Evolutionary conservation across 2,797 vertebrate species (phyloP).

Genomic region (Poeciliopsis infans): DNA sequence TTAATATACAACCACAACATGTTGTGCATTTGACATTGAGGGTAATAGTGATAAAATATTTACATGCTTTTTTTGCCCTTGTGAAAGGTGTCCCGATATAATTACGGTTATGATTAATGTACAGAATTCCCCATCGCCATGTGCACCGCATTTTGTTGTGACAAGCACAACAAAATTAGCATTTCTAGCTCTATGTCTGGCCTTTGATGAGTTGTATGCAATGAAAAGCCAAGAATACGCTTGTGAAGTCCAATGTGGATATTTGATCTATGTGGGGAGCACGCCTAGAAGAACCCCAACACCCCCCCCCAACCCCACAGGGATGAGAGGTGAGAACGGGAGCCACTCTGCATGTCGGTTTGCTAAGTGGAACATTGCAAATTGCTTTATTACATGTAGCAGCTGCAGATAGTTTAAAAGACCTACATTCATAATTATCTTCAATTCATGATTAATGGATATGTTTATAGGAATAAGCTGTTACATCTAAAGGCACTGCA

Average conservation of each 20-base stretch:
- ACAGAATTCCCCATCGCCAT: constrained; percentile 55
- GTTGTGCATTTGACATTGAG: constrained; percentile 48
- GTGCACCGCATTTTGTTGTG: constrained; percentile 53
- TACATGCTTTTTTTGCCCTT: constrained; percentile 41
- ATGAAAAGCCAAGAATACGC: constrained; percentile 43
- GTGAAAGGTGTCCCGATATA: constrained; percentile 49
- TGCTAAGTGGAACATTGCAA: constrained; percentile 75
- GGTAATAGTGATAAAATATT: constrained; percentile 60
- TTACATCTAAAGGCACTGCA: constrained; percentile 47
- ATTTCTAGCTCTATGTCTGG: constrained; percentile 61
- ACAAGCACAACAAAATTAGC: constrained; percentile 66
- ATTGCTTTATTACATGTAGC: constrained; percentile 67
- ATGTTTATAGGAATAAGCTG: constrained; percentile 34
- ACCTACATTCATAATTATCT: constrained; percentile 70
- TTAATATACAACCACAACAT: constrained; percentile 50
- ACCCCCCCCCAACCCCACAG: constrained; percentile 27
- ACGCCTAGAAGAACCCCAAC: constrained; percentile 41
- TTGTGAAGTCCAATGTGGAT: constrained; percentile 60
- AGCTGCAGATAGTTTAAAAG: constrained; percentile 67
- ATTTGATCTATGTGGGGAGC: constrained; percentile 69
- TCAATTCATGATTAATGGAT: constrained; percentile 70
- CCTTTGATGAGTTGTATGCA: constrained; percentile 56
- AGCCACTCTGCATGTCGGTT: constrained; percentile 65
- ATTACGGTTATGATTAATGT: constrained; percentile 59
- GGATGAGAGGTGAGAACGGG: constrained; percentile 48